Base-by-base conservation (phyloP, 1,140 invertebrate species). In the Rhopalosiphum padi region DNA sequence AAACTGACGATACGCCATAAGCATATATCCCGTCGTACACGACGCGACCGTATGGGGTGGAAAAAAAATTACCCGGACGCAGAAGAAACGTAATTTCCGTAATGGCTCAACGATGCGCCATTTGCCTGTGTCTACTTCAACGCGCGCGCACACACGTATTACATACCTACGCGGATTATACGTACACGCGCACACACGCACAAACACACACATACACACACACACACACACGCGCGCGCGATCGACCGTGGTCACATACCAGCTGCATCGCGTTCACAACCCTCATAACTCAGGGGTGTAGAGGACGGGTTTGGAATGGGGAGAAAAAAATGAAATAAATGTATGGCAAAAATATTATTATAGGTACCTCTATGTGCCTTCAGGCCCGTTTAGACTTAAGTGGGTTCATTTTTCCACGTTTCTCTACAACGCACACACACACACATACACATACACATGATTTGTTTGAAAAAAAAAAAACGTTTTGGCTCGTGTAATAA, bases 321-420 rank as follows among this genome's bases (percentile, higher is more conserved):
- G 1, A 15, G 25, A 8, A 11, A n/a, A 41, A 43, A 43, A 60
- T 9, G 68, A 53, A 21, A 92, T 85, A 85, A 92, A 51, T 83
- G 91, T 83, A 48, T 25, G 48, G 77, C 22, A 41, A 93, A 93
- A 85, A 86, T 55, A 86, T 93, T 86, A 92, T 85, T 85, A 53
- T 93, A 86, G 22, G 21, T 82, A 85, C 83, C 22, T 41, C 43
- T 41, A 53, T 86, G 41, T 25, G 91, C 91, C 91, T 93, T 85
- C 77, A 41, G 91, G 68, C 43, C 35, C 82, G 91, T 93, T 93
- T 86, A 85, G 43, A 85, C 77, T 21, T 85, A 86, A 93, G 91
- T 93, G 91, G 91, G 91, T 93, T 93, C 82, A 86, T 93, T 93
- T 93, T 92, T 92, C 85, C 48, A 25, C 48, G 46, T 46, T 48